Percentiles rank a stretch among this genome's conserved stretches.
These are phyloP conservation scores for Laspeyria flexula DNA, from an alignment of 2,888 invertebrate genomes.

Conservation along the genomic window DNA sequence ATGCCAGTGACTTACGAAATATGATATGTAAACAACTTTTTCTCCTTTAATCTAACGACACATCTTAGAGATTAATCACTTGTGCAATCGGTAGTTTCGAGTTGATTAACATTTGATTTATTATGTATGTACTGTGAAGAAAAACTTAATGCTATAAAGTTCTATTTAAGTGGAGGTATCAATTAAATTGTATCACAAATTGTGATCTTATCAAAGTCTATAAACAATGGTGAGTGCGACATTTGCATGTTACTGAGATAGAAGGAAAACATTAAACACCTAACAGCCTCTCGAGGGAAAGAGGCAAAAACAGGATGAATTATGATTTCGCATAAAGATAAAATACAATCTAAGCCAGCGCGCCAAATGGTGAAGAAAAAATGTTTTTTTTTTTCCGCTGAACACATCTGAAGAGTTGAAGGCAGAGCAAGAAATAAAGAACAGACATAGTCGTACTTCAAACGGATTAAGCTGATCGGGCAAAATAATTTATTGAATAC, in stretches of 20 bases:
- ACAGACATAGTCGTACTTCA: slow-evolving; percentile 49
- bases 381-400: slow-evolving; percentile 76
- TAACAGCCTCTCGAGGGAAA: slow-evolving; percentile 65
- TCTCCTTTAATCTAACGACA: slow-evolving; percentile 54
- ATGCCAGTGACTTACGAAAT: slow-evolving; percentile 65
- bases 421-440: slow-evolving; percentile 65
- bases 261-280: slow-evolving; percentile 74
- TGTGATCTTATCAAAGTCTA: slow-evolving; percentile 65
- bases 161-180: slow-evolving; percentile 42
- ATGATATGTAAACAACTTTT: slow-evolving; percentile 71
- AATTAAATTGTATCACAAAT: slow-evolving; percentile 63
- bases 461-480: slow-evolving; percentile 24
- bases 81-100: slow-evolving; percentile 44
- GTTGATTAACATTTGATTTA: slow-evolving; percentile 48
- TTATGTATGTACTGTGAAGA: slow-evolving; percentile 24
- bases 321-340: slow-evolving; percentile 84
- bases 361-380: slow-evolving; percentile 80
- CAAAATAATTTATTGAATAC: slow-evolving; percentile 37
- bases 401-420: slow-evolving; percentile 64
- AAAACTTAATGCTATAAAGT: slow-evolving; percentile 18
- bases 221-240: slow-evolving; percentile 70
- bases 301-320: slow-evolving; percentile 80
- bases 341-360: slow-evolving; percentile 82
- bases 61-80: slow-evolving; percentile 48
- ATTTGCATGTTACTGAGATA: slow-evolving; percentile 71